phyloP scores from a whole-genome alignment of 1,140 invertebrate species.

The Drosophila trapezifrons region DNA sequence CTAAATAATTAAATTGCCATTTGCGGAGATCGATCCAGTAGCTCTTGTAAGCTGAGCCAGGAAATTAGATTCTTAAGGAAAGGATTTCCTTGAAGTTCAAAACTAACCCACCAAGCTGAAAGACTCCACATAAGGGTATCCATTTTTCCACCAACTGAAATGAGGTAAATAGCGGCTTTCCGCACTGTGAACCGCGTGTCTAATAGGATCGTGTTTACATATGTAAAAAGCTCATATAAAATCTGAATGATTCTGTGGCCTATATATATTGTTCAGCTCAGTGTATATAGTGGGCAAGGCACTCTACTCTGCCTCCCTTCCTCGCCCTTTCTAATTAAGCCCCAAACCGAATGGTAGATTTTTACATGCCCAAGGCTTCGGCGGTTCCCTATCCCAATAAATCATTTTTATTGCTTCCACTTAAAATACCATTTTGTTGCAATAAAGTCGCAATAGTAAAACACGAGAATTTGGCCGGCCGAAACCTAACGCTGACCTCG shows the following conservation, averaged over 20 bases:
- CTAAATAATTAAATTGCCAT: background rate
- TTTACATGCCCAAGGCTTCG: slow-evolving; percentile 19
- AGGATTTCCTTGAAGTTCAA: background rate
- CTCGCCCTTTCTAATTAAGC: slow-evolving; percentile 46
- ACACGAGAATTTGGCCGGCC: slow-evolving; percentile 17
- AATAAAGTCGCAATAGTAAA: slow-evolving; percentile 46
- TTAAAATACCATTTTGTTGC: slow-evolving; percentile 65
- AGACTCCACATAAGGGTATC: too few relatives aligned
- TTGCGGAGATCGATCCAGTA: background rate
- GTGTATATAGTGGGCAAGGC: slow-evolving; percentile 5
- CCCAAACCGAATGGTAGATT: slow-evolving; percentile 25
- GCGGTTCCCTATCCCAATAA: slow-evolving; percentile 54
- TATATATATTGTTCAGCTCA: too few relatives aligned
- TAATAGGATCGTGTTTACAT: too few relatives aligned
- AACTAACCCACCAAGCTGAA: too few relatives aligned
- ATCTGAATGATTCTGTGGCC: too few relatives aligned
- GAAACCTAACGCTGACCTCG: slow-evolving; percentile 14
- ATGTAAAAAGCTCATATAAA: too few relatives aligned
- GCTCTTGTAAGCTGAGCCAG: background rate
- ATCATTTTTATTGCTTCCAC: slow-evolving; percentile 75
- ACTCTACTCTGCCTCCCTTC: background rate
- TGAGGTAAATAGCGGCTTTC: too few relatives aligned
- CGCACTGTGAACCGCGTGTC: too few relatives aligned
- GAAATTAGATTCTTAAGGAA: background rate
- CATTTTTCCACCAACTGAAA: too few relatives aligned